A percentile compares a stretch with the other conserved stretches of the same genome.
Conservation (phyloP, 64 coral and sea anemone genomes). For the Exaiptasia diaphana region DNA sequence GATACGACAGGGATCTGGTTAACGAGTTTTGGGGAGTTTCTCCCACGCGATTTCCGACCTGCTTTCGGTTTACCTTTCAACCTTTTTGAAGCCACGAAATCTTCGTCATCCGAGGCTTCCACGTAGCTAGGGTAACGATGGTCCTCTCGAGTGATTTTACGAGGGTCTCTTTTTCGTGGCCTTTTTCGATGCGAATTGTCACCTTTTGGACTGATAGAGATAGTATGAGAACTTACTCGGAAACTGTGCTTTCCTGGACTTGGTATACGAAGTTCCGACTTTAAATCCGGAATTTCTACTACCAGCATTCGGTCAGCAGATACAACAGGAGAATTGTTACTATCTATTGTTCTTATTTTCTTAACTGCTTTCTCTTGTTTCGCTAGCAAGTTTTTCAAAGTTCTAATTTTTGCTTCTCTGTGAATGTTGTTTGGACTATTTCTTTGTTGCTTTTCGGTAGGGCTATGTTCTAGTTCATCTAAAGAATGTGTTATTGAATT, state of each 20-base stretch:
- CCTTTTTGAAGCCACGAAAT: not conserved
- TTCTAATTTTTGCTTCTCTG: not conserved
- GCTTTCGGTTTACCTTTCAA: not conserved
- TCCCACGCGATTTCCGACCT: not conserved
- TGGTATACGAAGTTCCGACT: not conserved
- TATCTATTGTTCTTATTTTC: not conserved
- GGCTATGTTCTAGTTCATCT: too few relatives aligned
- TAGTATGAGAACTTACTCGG: not conserved
- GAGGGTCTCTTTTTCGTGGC: not conserved
- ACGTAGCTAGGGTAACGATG: not conserved
- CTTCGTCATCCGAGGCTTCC: not conserved
- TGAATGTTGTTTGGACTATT: not conserved
- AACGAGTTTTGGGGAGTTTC: not conserved
- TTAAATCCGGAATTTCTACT: constrained; percentile 1
- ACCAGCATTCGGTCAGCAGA: not conserved
- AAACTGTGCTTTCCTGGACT: not conserved
- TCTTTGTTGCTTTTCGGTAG: too few relatives aligned
- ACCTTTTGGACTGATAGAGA: not conserved
- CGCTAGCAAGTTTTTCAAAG: not conserved
- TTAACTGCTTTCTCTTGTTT: constrained; percentile 5
- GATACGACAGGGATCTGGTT: not conserved
- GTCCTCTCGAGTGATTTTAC: not conserved
- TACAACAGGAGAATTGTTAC: too few relatives aligned
- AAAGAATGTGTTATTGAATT: too few relatives aligned
- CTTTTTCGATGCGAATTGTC: not conserved